These are phyloP conservation scores for Pseudoips prasinana DNA, from an alignment of 2,888 invertebrate species.

Conservation along the genomic window DNA sequence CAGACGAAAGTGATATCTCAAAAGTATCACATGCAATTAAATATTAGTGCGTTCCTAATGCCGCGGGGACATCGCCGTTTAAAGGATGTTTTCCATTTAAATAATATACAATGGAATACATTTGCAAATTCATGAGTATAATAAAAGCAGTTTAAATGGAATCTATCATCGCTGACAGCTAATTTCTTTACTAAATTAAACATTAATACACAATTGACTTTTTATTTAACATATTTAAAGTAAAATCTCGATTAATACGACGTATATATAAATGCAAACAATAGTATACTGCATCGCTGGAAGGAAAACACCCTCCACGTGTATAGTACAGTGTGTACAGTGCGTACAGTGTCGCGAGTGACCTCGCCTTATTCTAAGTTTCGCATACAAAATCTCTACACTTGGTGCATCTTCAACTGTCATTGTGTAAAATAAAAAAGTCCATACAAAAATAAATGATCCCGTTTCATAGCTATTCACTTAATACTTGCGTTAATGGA, in stretches of 20 bases:
- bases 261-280: slow-evolving; percentile 26
- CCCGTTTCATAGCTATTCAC: slow-evolving; percentile 45
- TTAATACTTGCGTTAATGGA: slow-evolving; percentile 56
- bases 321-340: too few relatives aligned
- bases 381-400: slow-evolving; percentile 59
- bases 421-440: slow-evolving; percentile 48
- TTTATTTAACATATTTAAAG: slow-evolving; percentile 1
- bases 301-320: slow-evolving; percentile 48
- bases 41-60: slow-evolving; percentile 37
- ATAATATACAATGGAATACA: slow-evolving; percentile 7
- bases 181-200: too few relatives aligned
- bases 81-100: slow-evolving; percentile 46
- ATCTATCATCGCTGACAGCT: not conserved
- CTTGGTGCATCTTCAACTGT: slow-evolving; percentile 54
- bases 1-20: slow-evolving; percentile 49
- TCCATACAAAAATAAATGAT: slow-evolving; percentile 69
- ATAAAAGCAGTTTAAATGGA: slow-evolving; percentile 1
- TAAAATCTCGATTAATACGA: slow-evolving; percentile 18
- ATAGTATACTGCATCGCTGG: slow-evolving; percentile 1
- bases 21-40: slow-evolving; percentile 56
- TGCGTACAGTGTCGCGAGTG: slow-evolving; percentile 36
- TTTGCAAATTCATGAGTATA: slow-evolving; percentile 1
- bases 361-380: slow-evolving; percentile 48
- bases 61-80: slow-evolving; percentile 25
- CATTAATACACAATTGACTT: too few relatives aligned